A percentile compares a stretch with the other conserved stretches of the same genome.
Evolutionary conservation across 2,888 invertebrate species (phyloP).

Genomic region (Caenorhabditis sulstoni): DNA sequence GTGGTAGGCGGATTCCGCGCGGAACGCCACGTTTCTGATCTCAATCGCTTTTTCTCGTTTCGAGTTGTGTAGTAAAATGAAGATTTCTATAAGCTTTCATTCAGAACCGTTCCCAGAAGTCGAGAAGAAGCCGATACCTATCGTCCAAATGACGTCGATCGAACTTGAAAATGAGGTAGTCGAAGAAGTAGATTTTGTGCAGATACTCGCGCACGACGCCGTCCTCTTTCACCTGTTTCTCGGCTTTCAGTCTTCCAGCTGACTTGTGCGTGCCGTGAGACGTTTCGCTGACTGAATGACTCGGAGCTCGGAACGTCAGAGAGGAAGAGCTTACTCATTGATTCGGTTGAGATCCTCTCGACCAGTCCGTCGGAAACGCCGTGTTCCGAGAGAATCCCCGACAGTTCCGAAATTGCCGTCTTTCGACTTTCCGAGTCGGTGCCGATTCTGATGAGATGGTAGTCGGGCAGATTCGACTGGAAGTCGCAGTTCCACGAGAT

Average conservation of each 20-base stretch:
- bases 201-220: conserved; percentile 33
- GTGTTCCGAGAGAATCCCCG: not conserved
- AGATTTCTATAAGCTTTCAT: conserved; percentile 19
- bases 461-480: conserved; percentile 17
- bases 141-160: conserved; percentile 28
- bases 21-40: conserved; percentile 1
- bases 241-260: conserved; percentile 17
- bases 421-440: conserved; percentile 3
- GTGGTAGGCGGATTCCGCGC: conserved; percentile 18
- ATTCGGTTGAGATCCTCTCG: conserved; percentile 33
- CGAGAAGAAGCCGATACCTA: conserved; percentile 15
- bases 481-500: conserved; percentile 51
- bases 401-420: conserved; percentile 16
- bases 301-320: not conserved
- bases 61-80: conserved; percentile 9
- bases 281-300: conserved; percentile 40
- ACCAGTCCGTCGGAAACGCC: conserved; percentile 15
- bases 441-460: conserved; percentile 40
- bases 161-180: conserved; percentile 46
- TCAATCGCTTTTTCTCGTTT: conserved; percentile 2
- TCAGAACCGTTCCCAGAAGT: not conserved
- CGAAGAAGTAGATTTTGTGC: conserved; percentile 54
- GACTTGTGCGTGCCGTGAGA: conserved; percentile 43
- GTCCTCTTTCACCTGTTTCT: conserved; percentile 32
- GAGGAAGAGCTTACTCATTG: conserved; percentile 26